Percentiles rank a stretch among this genome's conserved stretches.
Conservation (phyloP, 2,888 invertebrate genomes). For the Dynastes hyllus region DNA sequence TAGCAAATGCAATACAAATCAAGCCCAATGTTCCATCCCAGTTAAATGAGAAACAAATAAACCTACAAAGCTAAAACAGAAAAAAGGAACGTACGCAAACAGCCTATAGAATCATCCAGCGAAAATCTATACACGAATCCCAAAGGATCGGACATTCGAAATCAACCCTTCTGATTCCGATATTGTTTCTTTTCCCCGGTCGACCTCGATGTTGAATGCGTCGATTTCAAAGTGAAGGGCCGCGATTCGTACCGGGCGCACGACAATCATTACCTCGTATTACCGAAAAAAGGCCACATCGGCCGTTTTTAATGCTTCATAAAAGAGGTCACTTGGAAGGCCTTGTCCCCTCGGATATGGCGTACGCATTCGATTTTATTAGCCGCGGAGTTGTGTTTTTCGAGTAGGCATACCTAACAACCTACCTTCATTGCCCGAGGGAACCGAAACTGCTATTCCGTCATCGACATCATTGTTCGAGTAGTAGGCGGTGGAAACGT, state of each 20-base stretch:
- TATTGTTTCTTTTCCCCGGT: too few relatives aligned
- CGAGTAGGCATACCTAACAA: too few relatives aligned
- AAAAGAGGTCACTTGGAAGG: constrained; percentile 22
- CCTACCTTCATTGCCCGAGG: neutral
- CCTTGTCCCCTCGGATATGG: neutral
- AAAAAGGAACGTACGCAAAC: neutral
- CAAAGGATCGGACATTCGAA: constrained; percentile 4
- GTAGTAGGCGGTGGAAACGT: neutral
- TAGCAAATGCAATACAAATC: too few relatives aligned
- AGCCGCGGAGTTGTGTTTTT: too few relatives aligned
- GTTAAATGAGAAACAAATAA: too few relatives aligned
- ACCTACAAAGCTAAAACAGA: too few relatives aligned
- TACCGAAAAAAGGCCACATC: constrained; percentile 26
- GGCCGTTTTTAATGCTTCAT: constrained; percentile 27
- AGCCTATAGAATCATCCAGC: neutral
- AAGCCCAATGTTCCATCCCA: too few relatives aligned
- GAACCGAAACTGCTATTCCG: neutral
- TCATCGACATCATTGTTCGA: constrained; percentile 2
- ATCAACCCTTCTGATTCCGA: neutral
- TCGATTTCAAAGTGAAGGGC: neutral
- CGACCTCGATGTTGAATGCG: neutral
- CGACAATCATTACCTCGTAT: constrained; percentile 2
- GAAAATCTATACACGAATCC: constrained; percentile 11
- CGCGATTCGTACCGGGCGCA: neutral
- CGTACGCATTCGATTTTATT: neutral